phyloP scores from a whole-genome alignment of 1,140 invertebrate species.

The Drosophila biarmipes region DNA sequence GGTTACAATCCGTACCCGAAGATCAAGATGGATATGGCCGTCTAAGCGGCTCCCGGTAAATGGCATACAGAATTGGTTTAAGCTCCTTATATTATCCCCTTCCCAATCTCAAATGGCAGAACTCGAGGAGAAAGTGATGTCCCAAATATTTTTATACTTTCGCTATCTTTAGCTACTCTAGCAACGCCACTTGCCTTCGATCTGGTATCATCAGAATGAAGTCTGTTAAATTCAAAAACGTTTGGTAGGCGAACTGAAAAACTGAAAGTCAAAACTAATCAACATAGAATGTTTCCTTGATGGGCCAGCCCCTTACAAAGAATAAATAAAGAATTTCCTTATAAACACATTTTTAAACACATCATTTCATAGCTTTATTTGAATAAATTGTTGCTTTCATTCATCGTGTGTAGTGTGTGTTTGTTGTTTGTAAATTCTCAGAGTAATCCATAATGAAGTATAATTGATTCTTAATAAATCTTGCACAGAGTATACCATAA shows the following conservation, averaged over 20 bases:
- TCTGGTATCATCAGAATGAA: too few species aligned
- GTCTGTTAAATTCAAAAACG: too few species aligned
- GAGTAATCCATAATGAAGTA: conserved; percentile 78
- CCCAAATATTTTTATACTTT: too few species aligned
- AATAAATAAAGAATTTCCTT: background rate
- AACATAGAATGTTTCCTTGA: background rate
- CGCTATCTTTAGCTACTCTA: background rate
- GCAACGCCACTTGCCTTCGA: background rate
- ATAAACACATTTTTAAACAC: conserved; percentile 58
- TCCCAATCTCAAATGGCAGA: too few species aligned
- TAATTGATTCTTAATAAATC: conserved; percentile 79
- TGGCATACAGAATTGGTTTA: too few species aligned
- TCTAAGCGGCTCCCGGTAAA: conserved; percentile 87
- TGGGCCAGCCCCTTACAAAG: background rate
- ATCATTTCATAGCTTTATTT: conserved; percentile 81
- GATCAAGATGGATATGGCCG: conserved; percentile 98
- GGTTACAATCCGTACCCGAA: conserved; percentile 96
- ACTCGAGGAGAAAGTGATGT: too few species aligned
- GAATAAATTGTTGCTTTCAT: conserved; percentile 73
- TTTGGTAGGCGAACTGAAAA: too few species aligned
- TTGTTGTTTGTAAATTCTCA: conserved; percentile 66
- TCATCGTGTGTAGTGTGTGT: conserved; percentile 57
- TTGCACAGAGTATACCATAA: conserved; percentile 78
- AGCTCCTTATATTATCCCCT: too few species aligned
- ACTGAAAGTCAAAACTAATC: background rate